phyloP scores from a whole-genome alignment of 2,888 invertebrate species.

The Drosophila anceps region DNA sequence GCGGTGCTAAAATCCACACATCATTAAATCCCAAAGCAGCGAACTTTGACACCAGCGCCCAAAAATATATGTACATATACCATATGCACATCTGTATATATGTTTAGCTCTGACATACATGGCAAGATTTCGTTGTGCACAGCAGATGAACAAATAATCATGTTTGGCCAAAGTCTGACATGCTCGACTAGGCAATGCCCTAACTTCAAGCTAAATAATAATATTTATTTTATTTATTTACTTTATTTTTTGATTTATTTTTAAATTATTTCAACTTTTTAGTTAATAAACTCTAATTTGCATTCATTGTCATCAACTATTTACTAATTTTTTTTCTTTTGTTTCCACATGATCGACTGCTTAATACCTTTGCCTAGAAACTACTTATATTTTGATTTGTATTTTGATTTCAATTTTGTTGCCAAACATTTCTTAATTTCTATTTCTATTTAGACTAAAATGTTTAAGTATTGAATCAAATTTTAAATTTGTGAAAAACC shows the following conservation, averaged over 20 bases:
- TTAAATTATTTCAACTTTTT: not conserved
- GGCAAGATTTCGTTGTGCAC: conserved; percentile 22
- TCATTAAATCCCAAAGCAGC: conserved; percentile 40
- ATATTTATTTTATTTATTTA: too few species aligned
- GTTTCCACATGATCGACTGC: not conserved
- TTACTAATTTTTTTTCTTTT: not conserved
- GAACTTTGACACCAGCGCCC: conserved; percentile 67
- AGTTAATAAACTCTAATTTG: not conserved
- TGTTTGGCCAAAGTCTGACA: not conserved
- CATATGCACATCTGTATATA: not conserved
- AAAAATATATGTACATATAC: conserved; percentile 17
- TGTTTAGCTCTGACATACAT: not conserved
- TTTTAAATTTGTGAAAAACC: not conserved
- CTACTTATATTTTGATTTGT: not conserved
- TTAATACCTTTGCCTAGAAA: too few species aligned
- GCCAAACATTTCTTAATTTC: not conserved
- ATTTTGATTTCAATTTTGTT: not conserved
- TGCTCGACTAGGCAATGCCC: conserved; percentile 27
- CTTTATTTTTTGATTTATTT: too few species aligned
- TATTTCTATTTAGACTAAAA: not conserved
- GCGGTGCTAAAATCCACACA: conserved; percentile 55
- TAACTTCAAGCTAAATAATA: not conserved
- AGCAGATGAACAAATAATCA: conserved; percentile 36
- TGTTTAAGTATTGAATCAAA: not conserved
- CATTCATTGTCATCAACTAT: too few species aligned